A percentile compares a stretch with the other conserved stretches of the same genome.
phyloP scores from a whole-genome alignment of 1,140 invertebrate species.

The Eumaeus atala region DNA sequence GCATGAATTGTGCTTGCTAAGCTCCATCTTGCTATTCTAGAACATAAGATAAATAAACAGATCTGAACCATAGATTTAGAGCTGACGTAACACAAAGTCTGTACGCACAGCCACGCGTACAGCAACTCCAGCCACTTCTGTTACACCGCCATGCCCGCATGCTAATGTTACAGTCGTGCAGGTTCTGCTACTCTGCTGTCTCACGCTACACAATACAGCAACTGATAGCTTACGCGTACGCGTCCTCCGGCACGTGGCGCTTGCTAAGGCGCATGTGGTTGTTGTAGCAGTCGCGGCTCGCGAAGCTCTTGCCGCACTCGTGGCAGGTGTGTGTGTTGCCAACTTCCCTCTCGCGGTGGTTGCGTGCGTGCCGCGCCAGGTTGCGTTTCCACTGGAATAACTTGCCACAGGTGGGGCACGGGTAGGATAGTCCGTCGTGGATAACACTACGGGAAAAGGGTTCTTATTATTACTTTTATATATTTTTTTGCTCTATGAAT shows the following conservation, averaged over 20 bases:
- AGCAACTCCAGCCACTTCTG: not conserved
- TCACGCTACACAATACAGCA: not conserved
- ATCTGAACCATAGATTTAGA: no score
- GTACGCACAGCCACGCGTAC: no score
- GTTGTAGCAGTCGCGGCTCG: slow-evolving; percentile 53
- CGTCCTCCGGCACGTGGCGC: slow-evolving; percentile 39
- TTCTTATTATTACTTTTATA: no score
- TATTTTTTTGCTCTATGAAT: no score
- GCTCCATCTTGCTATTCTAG: no score
- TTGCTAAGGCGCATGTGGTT: slow-evolving; percentile 63
- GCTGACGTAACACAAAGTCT: no score
- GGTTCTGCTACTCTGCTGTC: no score
- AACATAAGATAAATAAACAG: no score
- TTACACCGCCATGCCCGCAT: no score
- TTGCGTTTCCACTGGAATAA: slow-evolving; percentile 63
- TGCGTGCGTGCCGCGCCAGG: slow-evolving; percentile 45
- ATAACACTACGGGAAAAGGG: slow-evolving; percentile 38
- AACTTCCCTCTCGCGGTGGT: slow-evolving; percentile 42
- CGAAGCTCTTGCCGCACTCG: slow-evolving; percentile 53
- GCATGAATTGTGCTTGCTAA: no score
- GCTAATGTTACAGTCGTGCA: no score
- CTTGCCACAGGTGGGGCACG: slow-evolving; percentile 56
- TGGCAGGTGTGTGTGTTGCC: slow-evolving; percentile 45
- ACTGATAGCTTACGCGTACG: slow-evolving; percentile 36
- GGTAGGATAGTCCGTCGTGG: slow-evolving; percentile 51